Evolutionary conservation across 2,113 vertebrate genomes (phyloP), one percentile per base, ranked within the genome.

Genomic region (Physeter macrocephalus): DNA sequence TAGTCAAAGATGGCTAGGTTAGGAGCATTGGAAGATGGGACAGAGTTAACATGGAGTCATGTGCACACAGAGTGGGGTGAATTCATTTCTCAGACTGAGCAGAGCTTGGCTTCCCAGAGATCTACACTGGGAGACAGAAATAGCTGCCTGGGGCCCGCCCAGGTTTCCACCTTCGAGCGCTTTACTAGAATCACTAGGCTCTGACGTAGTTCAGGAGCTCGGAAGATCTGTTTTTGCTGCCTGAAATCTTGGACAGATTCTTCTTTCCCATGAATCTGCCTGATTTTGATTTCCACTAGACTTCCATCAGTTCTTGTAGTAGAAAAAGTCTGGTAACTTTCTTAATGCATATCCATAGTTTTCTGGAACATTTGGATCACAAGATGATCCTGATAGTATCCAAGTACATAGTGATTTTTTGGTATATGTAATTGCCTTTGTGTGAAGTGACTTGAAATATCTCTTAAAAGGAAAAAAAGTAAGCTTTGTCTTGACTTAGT

Each of bases 171-270:
- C 95, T 96, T 90, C 94, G 85, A 97, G 71, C 0, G 0, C 81
- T 91, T 84, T 75, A 72, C 93, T 97, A 49, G 78, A 86, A 21
- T 83, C 94, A 74, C 95, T 62, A 84, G 80, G 57, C 82, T 89
- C 66, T 95, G 67, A 62, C 93, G 71, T 78, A 39, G 6, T 94
- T 97, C 96, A 69, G 69, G 87, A 92, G 88, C 89, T 94, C 78
- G 84, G 85, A 85, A 90, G 94, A 97, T 85, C 93, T 97, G 71
- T 93, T 98, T 96, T 95, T 98, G 83, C 97, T 97, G 27, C 72
- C 94, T 97, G 96, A 97, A 88, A 71, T 92, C 52, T 94, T 97
- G 97, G 96, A 88, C 66, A 20, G 49, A 69, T 95, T 96, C 81
- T 96, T 95, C 39, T 92, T 96, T 96, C 54, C 90, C 57, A 21